phyloP scores from a whole-genome alignment of 2,888 invertebrate species.

The Euplexia lucipara region DNA sequence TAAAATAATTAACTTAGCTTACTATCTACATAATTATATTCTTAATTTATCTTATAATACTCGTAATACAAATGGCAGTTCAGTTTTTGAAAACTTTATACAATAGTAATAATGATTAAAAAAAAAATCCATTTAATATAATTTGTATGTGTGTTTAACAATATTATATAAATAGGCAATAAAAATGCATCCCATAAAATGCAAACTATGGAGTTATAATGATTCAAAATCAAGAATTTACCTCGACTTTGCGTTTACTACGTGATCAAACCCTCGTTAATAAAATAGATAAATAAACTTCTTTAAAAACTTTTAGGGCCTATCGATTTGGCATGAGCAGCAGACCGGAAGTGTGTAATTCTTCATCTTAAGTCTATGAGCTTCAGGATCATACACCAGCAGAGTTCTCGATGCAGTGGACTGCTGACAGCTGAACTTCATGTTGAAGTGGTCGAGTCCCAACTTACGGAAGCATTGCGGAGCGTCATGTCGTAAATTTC shows the following conservation, averaged over 20 bases:
- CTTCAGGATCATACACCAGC: slow-evolving; percentile 21
- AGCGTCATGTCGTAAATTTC: neutral
- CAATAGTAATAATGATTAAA: neutral
- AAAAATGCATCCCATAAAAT: no score
- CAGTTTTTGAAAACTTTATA: neutral
- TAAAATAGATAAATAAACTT: no score
- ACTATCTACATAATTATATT: neutral
- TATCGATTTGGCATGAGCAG: slow-evolving; percentile 34
- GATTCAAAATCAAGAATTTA: neutral
- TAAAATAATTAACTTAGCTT: slow-evolving; percentile 18
- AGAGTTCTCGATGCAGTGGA: slow-evolving; percentile 6
- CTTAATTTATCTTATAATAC: slow-evolving; percentile 9
- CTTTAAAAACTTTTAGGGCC: neutral
- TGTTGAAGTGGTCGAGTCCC: neutral
- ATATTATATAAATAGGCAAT: no score
- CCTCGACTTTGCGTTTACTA: no score
- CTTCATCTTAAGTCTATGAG: neutral
- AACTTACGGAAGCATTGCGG: slow-evolving; percentile 31
- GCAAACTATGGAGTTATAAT: neutral
- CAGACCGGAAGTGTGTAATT: slow-evolving; percentile 30
- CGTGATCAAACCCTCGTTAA: no score
- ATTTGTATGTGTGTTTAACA: no score
- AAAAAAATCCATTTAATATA: no score
- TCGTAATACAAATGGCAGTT: slow-evolving; percentile 3
- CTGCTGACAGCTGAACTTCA: slow-evolving; percentile 13